Evolutionary conservation across 2,113 vertebrate species (phyloP).

Genomic region (Hemiprocne comata): DNA sequence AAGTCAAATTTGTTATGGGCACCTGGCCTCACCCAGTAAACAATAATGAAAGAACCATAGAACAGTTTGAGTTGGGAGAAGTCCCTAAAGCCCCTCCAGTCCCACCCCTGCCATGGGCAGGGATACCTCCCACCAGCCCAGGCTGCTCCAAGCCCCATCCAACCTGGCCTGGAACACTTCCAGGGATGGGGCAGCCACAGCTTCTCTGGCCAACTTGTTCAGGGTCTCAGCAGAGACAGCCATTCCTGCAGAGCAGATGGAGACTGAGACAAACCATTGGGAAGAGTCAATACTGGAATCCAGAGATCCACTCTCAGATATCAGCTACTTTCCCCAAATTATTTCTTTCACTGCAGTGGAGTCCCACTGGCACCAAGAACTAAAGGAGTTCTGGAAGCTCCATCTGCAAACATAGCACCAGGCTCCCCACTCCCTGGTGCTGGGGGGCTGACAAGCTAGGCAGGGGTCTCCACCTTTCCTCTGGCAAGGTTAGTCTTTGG

Average conservation of each 20-base stretch:
- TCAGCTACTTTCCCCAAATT: not conserved
- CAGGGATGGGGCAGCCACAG: no score
- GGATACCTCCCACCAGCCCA: no score
- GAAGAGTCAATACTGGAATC: not conserved
- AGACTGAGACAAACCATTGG: not conserved
- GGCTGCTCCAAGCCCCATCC: no score
- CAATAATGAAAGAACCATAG: not conserved
- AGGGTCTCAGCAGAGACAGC: not conserved
- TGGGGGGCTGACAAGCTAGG: not conserved
- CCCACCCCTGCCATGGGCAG: no score
- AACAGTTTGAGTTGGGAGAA: no score
- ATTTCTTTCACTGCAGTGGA: not conserved
- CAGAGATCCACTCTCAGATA: accelerated
- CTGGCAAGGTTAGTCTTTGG: not conserved
- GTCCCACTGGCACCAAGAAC: accelerated
- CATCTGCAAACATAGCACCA: not conserved
- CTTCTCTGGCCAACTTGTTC: no score
- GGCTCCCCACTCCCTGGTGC: accelerated
- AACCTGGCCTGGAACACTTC: no score
- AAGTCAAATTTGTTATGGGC: not conserved
- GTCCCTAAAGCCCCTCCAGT: no score
- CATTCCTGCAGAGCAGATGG: not conserved
- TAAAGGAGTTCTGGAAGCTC: not conserved
- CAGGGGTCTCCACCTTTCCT: not conserved
- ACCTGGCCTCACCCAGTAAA: accelerated